Conservation (phyloP, 2,888 invertebrate genomes). For the Dynastes grantii region DNA sequence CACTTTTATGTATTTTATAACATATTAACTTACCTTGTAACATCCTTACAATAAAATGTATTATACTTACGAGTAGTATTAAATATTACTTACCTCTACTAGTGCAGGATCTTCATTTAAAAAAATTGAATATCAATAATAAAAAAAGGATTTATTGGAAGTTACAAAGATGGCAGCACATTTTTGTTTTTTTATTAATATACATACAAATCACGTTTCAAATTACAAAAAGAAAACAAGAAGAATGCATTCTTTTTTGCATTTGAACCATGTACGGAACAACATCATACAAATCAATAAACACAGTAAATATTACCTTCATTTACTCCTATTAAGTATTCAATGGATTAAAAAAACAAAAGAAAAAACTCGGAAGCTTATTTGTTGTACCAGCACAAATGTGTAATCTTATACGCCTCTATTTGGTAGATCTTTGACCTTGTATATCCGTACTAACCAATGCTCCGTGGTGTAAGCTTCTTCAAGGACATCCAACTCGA, state of each 20-base stretch:
- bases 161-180: too few relatives aligned
- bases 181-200: too few relatives aligned
- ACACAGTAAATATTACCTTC: neutral
- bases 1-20: too few relatives aligned
- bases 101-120: too few relatives aligned
- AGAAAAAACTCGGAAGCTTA: constrained; percentile 14
- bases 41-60: too few relatives aligned
- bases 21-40: too few relatives aligned
- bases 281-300: neutral
- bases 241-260: neutral
- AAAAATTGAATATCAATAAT: too few relatives aligned
- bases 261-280: constrained; percentile 3
- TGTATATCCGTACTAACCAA: constrained; percentile 98
- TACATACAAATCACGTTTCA: too few relatives aligned
- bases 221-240: too few relatives aligned
- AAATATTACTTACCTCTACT: too few relatives aligned
- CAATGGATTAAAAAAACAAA: neutral
- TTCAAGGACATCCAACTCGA: constrained; percentile 97
- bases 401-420: constrained; percentile 77
- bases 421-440: constrained; percentile 95
- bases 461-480: constrained; percentile 99
- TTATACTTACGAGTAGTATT: too few relatives aligned
- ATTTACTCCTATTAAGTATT: neutral
- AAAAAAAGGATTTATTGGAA: too few relatives aligned
- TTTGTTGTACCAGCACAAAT: neutral